Conservation (phyloP, 2,888 invertebrate species). For the Rhingia rostrata region DNA sequence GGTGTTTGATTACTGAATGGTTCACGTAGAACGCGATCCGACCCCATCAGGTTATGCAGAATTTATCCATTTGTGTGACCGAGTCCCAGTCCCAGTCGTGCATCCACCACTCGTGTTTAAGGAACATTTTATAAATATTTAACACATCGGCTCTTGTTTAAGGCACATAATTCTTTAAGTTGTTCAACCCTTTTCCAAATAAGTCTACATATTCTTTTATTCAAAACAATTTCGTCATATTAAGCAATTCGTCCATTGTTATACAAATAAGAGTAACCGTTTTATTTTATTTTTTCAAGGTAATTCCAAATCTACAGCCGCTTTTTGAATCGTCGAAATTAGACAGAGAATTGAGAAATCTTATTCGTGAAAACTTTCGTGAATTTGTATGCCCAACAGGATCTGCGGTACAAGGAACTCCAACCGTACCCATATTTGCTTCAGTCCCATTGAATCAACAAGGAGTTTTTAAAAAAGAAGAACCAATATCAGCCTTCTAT, state of each 20-base stretch:
- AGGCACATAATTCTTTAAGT: no score
- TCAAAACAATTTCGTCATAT: neutral
- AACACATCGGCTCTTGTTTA: no score
- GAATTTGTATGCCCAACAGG: conserved; percentile 86
- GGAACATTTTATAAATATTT: no score
- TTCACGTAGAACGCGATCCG: no score
- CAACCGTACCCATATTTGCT: conserved; percentile 77
- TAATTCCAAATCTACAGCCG: conserved; percentile 86
- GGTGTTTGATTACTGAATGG: no score
- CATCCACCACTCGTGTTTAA: no score
- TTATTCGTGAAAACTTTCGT: conserved; percentile 94
- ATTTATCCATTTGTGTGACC: no score
- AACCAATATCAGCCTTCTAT: conserved; percentile 33
- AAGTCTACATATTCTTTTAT: neutral
- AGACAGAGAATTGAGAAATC: conserved; percentile 87
- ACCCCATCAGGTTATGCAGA: no score
- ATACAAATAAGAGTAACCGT: neutral
- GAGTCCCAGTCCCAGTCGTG: no score
- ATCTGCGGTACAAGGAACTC: conserved; percentile 72
- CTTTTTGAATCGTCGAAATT: conserved; percentile 85
- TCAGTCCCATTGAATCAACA: conserved; percentile 77
- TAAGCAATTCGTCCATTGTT: neutral
- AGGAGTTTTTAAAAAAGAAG: conserved; percentile 80
- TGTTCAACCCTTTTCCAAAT: no score
- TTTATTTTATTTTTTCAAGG: conserved; percentile 76